phyloP scores from a whole-genome alignment of 1,140 invertebrate species.

The Anoplolepis gracilipes region DNA sequence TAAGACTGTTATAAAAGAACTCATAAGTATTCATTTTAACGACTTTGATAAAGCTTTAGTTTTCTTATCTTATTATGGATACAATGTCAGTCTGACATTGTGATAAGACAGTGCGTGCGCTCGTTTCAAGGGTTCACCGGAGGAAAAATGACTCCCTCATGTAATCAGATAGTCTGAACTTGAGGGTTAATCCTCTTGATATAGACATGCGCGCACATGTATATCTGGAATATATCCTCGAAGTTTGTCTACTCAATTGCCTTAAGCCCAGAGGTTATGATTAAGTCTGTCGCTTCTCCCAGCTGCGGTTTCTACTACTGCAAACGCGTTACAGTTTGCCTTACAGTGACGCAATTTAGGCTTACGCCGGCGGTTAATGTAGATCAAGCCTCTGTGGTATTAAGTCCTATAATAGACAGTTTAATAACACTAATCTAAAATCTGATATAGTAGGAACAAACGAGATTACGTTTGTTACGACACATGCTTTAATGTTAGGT shows the following conservation, averaged over 20 bases:
- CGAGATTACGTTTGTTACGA: neutral
- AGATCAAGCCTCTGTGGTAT: conserved; percentile 5
- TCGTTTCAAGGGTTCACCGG: neutral
- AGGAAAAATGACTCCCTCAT: neutral
- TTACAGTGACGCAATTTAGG: conserved; percentile 29
- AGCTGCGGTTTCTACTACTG: conserved; percentile 30
- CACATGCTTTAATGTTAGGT: too few relatives aligned
- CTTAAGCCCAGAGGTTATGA: conserved; percentile 21
- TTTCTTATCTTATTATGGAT: neutral
- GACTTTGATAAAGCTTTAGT: neutral
- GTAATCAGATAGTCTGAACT: conserved; percentile 10
- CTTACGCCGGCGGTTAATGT: neutral
- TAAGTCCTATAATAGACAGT: neutral
- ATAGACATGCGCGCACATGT: neutral
- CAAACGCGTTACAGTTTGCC: neutral
- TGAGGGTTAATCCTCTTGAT: neutral
- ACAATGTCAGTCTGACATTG: neutral
- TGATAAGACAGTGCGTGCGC: too few relatives aligned
- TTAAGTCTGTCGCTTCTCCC: conserved; percentile 26
- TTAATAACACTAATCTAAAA: conserved; percentile 35
- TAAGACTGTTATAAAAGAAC: neutral
- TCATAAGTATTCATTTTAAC: neutral
- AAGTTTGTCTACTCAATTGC: conserved; percentile 1
- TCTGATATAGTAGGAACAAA: neutral
- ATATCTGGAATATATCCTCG: neutral